Evolutionary conservation across 2,113 vertebrate species (phyloP).

Genomic region (Aplodontia rufa): DNA sequence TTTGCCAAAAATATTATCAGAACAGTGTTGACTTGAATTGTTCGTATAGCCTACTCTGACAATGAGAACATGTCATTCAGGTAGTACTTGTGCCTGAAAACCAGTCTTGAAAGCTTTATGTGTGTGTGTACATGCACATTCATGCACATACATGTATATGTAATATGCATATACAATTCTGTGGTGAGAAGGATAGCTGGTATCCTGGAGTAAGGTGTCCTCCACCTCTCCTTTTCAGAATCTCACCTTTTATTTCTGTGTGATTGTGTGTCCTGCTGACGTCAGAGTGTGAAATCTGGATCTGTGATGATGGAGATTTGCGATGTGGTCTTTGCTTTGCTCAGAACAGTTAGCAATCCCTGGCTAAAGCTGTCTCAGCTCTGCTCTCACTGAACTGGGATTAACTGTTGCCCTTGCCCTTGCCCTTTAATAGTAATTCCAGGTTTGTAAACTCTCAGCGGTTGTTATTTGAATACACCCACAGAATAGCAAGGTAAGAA

Average conservation of each 20-base stretch:
- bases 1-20: background rate
- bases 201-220: background rate
- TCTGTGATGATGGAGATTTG: background rate
- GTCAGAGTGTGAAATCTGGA: background rate
- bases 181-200: background rate
- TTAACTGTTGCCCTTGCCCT: background rate
- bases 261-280: background rate
- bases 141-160: background rate
- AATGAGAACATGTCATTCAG: background rate
- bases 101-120: background rate
- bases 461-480: background rate
- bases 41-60: background rate
- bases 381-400: background rate
- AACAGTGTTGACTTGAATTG: background rate
- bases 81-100: background rate
- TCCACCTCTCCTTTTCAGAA: background rate
- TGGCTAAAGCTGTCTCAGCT: background rate
- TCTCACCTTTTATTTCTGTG: background rate
- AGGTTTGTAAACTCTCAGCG: background rate
- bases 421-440: background rate
- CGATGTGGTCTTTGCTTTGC: background rate
- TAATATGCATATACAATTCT: background rate
- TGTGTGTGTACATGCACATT: background rate
- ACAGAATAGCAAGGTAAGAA: background rate
- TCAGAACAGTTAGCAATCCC: background rate